phyloP scores from a whole-genome alignment of 2,888 invertebrate genomes.

The Cheilosia variabilis region DNA sequence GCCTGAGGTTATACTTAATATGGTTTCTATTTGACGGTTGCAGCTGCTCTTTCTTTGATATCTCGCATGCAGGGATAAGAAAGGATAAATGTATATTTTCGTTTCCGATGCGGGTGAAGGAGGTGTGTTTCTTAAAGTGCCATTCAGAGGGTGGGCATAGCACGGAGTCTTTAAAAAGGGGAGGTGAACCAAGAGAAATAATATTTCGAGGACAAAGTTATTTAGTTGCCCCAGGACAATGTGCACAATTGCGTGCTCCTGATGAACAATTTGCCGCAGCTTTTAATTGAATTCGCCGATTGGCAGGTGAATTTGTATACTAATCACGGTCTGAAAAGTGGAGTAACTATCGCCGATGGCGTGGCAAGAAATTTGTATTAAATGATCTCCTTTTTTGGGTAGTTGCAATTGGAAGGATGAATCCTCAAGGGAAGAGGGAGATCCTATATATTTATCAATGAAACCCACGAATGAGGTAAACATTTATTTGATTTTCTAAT shows the following conservation, averaged over 20 bases:
- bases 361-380: no score
- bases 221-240: not conserved
- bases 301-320: not conserved
- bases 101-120: not conserved
- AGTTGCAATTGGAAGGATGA: no score
- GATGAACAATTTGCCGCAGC: not conserved
- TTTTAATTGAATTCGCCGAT: not conserved
- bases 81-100: not conserved
- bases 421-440: no score
- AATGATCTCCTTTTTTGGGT: no score
- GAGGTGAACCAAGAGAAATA: no score
- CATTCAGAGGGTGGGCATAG: not conserved
- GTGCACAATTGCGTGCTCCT: not conserved
- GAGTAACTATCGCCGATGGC: no score
- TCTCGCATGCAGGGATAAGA: not conserved
- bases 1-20: slow-evolving; percentile 63
- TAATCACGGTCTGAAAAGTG: no score
- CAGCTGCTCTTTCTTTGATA: slow-evolving; percentile 47
- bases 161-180: not conserved
- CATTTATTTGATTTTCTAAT: no score
- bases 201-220: not conserved
- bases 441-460: no score
- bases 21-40: slow-evolving; percentile 38
- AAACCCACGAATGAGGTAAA: no score
- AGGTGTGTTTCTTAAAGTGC: not conserved